phyloP scores from a whole-genome alignment of 2,797 vertebrate species.

The Aratinga solstitialis region DNA sequence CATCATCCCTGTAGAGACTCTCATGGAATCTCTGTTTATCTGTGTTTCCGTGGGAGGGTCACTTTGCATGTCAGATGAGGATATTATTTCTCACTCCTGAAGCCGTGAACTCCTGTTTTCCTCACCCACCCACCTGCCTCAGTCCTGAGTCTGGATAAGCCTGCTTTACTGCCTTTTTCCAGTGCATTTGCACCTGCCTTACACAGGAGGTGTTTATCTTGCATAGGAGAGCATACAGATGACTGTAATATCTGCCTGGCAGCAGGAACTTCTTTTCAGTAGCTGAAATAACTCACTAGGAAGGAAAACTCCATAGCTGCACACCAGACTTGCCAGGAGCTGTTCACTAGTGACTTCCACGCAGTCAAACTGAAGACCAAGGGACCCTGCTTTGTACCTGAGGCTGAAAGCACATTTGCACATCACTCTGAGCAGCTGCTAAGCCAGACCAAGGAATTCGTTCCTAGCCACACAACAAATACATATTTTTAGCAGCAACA shows the following conservation, averaged over 20 bases:
- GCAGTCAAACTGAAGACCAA: neutral
- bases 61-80: neutral
- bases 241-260: neutral
- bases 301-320: neutral
- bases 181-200: neutral
- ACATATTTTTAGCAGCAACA: slow-evolving; percentile 24
- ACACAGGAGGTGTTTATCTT: neutral
- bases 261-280: neutral
- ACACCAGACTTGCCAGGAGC: neutral
- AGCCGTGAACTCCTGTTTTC: neutral
- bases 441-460: neutral
- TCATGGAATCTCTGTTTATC: neutral
- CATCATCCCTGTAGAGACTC: neutral
- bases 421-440: neutral
- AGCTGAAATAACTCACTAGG: neutral
- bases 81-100: neutral
- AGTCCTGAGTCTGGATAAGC: neutral
- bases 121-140: neutral
- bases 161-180: neutral
- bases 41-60: neutral
- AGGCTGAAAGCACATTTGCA: neutral
- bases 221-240: neutral
- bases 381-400: neutral
- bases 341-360: neutral
- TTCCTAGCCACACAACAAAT: slow-evolving; percentile 1